Conservation (phyloP, 2,888 invertebrate genomes). For the Flexamia atlantica region DNA sequence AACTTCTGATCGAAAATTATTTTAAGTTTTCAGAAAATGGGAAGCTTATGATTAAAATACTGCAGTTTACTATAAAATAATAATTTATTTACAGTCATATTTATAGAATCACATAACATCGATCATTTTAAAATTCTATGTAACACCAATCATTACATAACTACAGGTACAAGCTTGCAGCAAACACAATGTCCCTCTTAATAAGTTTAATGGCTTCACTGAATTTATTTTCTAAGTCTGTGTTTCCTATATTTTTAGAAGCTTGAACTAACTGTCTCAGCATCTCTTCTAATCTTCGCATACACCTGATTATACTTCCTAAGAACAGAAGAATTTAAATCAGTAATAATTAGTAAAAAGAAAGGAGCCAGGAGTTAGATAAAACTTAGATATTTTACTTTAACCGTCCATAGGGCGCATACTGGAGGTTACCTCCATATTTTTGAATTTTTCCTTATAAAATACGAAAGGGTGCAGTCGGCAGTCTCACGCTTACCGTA, state of each 20-base stretch:
- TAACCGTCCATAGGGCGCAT: too few species aligned
- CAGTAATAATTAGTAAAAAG: too few species aligned
- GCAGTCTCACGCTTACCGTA: too few species aligned
- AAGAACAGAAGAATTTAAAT: constrained; percentile 65
- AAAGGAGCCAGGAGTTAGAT: too few species aligned
- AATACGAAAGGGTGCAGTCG: too few species aligned
- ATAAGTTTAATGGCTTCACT: constrained; percentile 93
- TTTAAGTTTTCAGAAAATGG: too few species aligned
- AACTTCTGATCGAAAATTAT: too few species aligned
- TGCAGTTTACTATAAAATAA: constrained; percentile 2
- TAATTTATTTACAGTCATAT: constrained; percentile 12
- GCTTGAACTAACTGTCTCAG: constrained; percentile 97
- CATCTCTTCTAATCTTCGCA: constrained; percentile 97
- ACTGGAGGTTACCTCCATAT: too few species aligned
- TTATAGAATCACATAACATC: background rate
- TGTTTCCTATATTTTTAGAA: constrained; percentile 97
- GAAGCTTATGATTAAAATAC: too few species aligned
- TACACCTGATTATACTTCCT: constrained; percentile 92
- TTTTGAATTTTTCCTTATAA: too few species aligned
- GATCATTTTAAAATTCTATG: background rate
- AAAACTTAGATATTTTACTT: too few species aligned
- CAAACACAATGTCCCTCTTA: constrained; percentile 99
- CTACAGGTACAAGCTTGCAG: constrained; percentile 96
- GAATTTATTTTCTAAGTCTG: constrained; percentile 97
- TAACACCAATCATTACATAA: background rate